Base-by-base conservation (phyloP, 2,888 invertebrate genomes). In the Apamea epomidion region DNA sequence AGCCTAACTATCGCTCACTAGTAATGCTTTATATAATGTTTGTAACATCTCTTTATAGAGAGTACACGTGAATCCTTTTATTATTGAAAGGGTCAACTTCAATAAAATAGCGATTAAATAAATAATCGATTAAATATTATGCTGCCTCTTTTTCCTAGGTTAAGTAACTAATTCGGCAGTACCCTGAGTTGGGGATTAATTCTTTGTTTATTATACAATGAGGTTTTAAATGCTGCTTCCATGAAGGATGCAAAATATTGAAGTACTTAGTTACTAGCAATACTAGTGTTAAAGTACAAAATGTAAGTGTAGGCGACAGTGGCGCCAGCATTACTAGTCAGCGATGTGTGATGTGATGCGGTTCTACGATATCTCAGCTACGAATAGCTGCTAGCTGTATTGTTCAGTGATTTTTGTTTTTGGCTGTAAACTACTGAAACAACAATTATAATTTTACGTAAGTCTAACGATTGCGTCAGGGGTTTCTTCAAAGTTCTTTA, bases 261-360 rank as follows among this genome's bases (percentile, higher is more conserved):
- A 77, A 88, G 88, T 88, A 86, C 88, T 88, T 90, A 88, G 85
- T 88, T 86, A 84, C 85, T 87, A 78, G 78, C 83, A 81, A 85
- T 83, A 87, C 86, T 87, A 88, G 90, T 84, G 83, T 86, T 90
- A 91, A 91, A 93, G 93, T 93, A 93, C 94, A 93, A 94, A 93
- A 81, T 76, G 74, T 76, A 79, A 78, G 64, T 75, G 74, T 60
- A 21, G 74, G 76, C 75, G 71, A 77, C 78, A 82, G 82, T 80
- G 86, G 76, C 77, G 90, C 88, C 89, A 92, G 91, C 92, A 93
- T 93, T 94, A 94, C 94, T 95, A 94, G 94, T 92, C 84, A 89
- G 95, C 93, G 95, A 93, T 92, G 79, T 82, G 74, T 75, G n/a
- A 64, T 87, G 87, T 80, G 81, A 82, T 81, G 81, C 88, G 86